These are phyloP conservation scores for Cheirogaleus medius DNA, from an alignment of 2,113 vertebrate genomes.

Conservation along the genomic window DNA sequence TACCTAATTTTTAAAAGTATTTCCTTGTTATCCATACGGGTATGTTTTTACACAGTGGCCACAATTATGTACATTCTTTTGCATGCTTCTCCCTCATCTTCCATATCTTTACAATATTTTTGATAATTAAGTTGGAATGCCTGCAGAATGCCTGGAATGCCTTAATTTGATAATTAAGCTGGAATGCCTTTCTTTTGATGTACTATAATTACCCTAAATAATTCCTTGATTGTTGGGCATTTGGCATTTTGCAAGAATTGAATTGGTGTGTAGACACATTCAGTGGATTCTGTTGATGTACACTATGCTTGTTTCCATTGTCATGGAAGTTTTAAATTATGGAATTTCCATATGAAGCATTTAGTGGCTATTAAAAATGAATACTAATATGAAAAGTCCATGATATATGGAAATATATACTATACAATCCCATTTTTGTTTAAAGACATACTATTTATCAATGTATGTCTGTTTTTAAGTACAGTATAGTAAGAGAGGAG, in stretches of 20 bases:
- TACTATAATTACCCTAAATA: neutral
- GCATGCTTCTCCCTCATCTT: neutral
- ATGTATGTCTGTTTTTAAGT: neutral
- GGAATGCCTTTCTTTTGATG: neutral
- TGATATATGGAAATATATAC: neutral
- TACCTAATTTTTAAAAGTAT: neutral
- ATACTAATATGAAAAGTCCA: neutral
- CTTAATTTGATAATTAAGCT: neutral
- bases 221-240: neutral
- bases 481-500: neutral
- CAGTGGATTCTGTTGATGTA: neutral
- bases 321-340: neutral
- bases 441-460: neutral
- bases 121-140: neutral
- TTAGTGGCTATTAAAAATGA: neutral
- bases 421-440: neutral
- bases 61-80: neutral
- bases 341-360: no score
- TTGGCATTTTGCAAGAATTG: neutral
- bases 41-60: neutral
- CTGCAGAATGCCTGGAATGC: neutral
- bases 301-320: neutral
- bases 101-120: neutral
- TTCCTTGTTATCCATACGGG: neutral
- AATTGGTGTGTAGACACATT: neutral